Evolutionary conservation across 1,140 invertebrate species (phyloP).

Genomic region (Penaeus vannamei): DNA sequence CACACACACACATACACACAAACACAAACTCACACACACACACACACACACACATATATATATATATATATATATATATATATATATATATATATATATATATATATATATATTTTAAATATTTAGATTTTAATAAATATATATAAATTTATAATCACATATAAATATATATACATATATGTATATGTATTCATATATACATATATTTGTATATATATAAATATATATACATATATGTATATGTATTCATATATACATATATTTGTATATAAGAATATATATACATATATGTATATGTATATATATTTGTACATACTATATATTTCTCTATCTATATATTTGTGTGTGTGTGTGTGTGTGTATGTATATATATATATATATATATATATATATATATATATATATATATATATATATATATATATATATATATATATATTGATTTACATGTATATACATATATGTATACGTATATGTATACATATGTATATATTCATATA

Average conservation of each 20-base stretch:
- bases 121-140: slow-evolving; percentile 8
- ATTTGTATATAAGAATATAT: slow-evolving; percentile 42
- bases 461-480: too few relatives aligned
- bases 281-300: slow-evolving; percentile 42
- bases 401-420: neutral
- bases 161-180: slow-evolving; percentile 44
- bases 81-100: neutral
- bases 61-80: neutral
- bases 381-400: neutral
- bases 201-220: slow-evolving; percentile 47
- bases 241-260: slow-evolving; percentile 40
- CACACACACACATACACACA: too few relatives aligned
- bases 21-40: neutral
- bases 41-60: neutral
- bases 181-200: slow-evolving; percentile 32
- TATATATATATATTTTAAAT: slow-evolving; percentile 8
- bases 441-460: neutral
- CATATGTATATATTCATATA: too few relatives aligned
- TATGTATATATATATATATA: neutral
- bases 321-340: slow-evolving; percentile 40
- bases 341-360: neutral
- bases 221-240: slow-evolving; percentile 41
- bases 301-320: slow-evolving; percentile 12
- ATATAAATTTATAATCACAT: slow-evolving; percentile 31
- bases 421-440: slow-evolving; percentile 1